Evolutionary conservation across 2,888 invertebrate genomes (phyloP).

Genomic region (Himalopsyche anomala): DNA sequence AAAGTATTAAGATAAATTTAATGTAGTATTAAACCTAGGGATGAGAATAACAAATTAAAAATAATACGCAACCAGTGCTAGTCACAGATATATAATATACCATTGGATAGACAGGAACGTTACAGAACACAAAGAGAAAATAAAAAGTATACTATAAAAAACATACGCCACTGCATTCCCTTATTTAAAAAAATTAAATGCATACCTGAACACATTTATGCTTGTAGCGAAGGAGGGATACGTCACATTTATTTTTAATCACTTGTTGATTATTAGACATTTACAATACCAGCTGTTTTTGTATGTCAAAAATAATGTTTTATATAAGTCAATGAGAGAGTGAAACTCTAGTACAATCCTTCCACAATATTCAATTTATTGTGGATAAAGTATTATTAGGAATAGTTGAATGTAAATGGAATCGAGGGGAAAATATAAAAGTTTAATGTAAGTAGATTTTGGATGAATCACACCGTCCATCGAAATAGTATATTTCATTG

Average conservation of each 20-base stretch:
- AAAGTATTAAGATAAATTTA: not conserved
- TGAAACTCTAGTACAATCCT: not conserved
- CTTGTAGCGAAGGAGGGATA: not conserved
- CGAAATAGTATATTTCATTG: no score
- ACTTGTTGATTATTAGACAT: not conserved
- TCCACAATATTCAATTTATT: not conserved
- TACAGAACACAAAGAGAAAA: not conserved
- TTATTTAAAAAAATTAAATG: not conserved
- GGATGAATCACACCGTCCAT: no score
- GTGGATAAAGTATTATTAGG: not conserved
- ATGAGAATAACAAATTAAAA: not conserved
- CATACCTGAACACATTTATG: constrained; percentile 24
- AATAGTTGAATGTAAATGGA: no score
- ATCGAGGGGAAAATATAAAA: no score
- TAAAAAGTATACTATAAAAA: not conserved
- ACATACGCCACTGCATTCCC: not conserved
- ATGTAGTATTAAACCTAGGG: not conserved
- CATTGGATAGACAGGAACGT: not conserved
- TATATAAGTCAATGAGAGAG: not conserved
- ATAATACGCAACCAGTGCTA: constrained; percentile 2
- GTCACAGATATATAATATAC: not conserved
- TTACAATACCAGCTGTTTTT: not conserved
- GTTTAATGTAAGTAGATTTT: no score
- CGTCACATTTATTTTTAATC: not conserved
- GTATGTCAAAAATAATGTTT: not conserved